phyloP scores from a whole-genome alignment of 2,797 vertebrate genomes.

The Nyctalus aviator region DNA sequence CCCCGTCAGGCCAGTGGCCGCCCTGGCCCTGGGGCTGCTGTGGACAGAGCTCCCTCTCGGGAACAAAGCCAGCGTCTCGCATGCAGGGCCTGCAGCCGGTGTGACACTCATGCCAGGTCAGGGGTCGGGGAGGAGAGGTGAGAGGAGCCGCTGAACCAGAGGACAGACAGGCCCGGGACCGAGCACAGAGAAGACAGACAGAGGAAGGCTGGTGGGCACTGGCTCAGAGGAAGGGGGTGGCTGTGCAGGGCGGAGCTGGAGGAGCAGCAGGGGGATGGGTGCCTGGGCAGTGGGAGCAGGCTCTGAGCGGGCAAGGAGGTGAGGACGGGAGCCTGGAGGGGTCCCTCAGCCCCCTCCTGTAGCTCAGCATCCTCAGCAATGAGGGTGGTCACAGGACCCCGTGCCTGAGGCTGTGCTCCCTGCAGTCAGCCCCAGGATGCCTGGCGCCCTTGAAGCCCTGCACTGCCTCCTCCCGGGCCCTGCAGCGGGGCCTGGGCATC shows the following conservation, averaged over 20 bases:
- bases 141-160: background rate
- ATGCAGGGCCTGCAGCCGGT: conserved; percentile 65
- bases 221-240: background rate
- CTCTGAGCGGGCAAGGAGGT: background rate
- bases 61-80: background rate
- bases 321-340: background rate
- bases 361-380: background rate
- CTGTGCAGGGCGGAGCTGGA: background rate
- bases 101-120: background rate
- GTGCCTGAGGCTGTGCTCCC: background rate
- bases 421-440: background rate
- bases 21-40: fast-evolving
- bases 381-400: background rate
- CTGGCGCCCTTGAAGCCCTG: background rate
- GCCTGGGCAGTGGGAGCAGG: background rate
- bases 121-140: background rate
- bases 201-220: background rate
- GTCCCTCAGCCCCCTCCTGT: background rate
- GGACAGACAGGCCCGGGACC: background rate
- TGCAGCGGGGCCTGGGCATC: too few species aligned
- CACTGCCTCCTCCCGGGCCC: background rate
- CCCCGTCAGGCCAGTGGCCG: fast-evolving
- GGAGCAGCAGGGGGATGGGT: too few species aligned
- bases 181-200: background rate
- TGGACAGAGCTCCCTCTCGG: conserved; percentile 82